phyloP scores from a whole-genome alignment of 53 echinoderm and acorn worm genomes.

The Echinometra lucunter region DNA sequence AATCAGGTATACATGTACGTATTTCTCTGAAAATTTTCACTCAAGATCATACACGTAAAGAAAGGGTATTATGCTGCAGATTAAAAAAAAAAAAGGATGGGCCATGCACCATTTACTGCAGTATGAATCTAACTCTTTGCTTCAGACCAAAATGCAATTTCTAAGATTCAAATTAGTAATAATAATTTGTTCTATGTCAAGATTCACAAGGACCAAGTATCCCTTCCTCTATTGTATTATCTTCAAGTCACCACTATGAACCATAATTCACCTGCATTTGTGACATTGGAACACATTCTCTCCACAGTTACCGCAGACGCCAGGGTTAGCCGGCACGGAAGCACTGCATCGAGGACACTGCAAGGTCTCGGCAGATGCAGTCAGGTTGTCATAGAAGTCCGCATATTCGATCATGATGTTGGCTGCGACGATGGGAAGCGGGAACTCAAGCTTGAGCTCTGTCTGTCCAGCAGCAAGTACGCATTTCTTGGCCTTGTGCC shows the following conservation, averaged over 20 bases:
- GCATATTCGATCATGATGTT: conserved; percentile 99
- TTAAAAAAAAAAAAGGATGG: too few relatives aligned
- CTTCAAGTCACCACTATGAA: background rate
- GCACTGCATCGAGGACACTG: conserved; percentile 99
- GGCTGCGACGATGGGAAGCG: conserved; percentile 93
- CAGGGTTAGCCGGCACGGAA: conserved; percentile 96
- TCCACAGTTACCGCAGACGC: conserved; percentile 97
- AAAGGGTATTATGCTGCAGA: too few relatives aligned
- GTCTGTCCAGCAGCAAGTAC: conserved; percentile 94
- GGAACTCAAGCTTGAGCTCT: conserved; percentile 97
- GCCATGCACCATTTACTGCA: too few relatives aligned
- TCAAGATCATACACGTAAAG: too few relatives aligned
- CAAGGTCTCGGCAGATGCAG: conserved; percentile 96
- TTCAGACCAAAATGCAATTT: too few relatives aligned
- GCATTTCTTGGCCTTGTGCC: conserved; percentile 99
- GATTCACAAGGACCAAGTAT: too few relatives aligned
- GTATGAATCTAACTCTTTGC: too few relatives aligned
- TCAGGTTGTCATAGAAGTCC: conserved; percentile 99
- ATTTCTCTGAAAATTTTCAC: too few relatives aligned
- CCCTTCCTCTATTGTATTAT: too few relatives aligned
- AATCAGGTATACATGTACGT: too few relatives aligned
- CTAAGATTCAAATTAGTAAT: too few relatives aligned
- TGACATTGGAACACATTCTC: conserved; percentile 99
- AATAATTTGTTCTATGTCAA: too few relatives aligned
- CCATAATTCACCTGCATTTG: conserved; percentile 87